Conservation (phyloP, 2,888 invertebrate genomes). For the Reticulitermes lucifugus region DNA sequence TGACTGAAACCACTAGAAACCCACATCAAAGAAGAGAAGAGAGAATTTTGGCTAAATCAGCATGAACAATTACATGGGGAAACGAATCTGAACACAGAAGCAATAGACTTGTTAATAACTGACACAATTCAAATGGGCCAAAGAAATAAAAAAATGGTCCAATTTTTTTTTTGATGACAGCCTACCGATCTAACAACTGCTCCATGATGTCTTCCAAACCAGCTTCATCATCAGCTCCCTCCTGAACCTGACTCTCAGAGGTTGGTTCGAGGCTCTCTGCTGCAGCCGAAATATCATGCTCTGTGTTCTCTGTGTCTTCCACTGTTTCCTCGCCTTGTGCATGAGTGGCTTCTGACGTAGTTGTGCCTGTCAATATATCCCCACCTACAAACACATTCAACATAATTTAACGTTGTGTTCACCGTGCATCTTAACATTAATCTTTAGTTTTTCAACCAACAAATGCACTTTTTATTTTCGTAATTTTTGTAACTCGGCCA, state of each 20-base stretch:
- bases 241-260: conserved; percentile 61
- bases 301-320: conserved; percentile 74
- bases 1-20: too few relatives aligned
- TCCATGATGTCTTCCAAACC: conserved; percentile 77
- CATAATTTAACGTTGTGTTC: background rate
- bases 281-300: conserved; percentile 71
- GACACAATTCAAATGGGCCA: too few relatives aligned
- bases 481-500: too few relatives aligned
- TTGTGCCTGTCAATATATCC: conserved; percentile 63
- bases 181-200: conserved; percentile 70
- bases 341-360: conserved; percentile 71
- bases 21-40: too few relatives aligned
- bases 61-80: too few relatives aligned
- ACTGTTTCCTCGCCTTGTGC: conserved; percentile 70
- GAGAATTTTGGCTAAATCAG: too few relatives aligned
- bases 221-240: conserved; percentile 65
- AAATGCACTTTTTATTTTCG: too few relatives aligned
- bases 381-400: conserved; percentile 11
- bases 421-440: too few relatives aligned
- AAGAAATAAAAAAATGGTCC: too few relatives aligned
- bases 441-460: too few relatives aligned
- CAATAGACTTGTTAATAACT: too few relatives aligned
- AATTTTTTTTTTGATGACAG: background rate
- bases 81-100: too few relatives aligned
- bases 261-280: conserved; percentile 70